phyloP scores from a whole-genome alignment of 2,797 vertebrate genomes.

The Graptemys geographica region DNA sequence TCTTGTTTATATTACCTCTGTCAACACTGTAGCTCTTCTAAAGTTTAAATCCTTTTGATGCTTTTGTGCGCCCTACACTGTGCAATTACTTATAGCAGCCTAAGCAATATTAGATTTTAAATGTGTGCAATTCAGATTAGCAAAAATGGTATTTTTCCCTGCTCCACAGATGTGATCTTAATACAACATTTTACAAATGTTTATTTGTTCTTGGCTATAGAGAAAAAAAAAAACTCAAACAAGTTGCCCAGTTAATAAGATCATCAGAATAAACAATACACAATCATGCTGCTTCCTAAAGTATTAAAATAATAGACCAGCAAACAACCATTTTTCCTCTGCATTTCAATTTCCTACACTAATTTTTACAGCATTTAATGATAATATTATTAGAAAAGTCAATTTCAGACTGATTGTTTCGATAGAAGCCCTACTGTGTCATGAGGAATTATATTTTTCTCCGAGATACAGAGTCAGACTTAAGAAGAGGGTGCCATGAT shows the following conservation, averaged over 20 bases:
- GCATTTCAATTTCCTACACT: not conserved
- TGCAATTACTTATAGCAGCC: not conserved
- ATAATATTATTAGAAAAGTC: not conserved
- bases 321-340: not conserved
- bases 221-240: not conserved
- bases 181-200: not conserved
- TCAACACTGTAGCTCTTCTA: slow-evolving; percentile 22
- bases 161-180: not conserved
- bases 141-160: not conserved
- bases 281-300: not conserved
- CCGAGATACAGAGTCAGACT: not conserved
- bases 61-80: not conserved
- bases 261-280: not conserved
- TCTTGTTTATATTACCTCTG: slow-evolving; percentile 49
- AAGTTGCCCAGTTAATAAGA: not conserved
- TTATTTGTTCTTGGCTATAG: not conserved
- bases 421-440: not conserved
- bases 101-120: slow-evolving; percentile 7
- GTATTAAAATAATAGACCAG: not conserved
- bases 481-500: not conserved
- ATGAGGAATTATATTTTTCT: not conserved
- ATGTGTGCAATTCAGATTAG: not conserved
- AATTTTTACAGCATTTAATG: not conserved
- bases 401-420: not conserved
- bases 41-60: slow-evolving; percentile 34